Evolutionary conservation across 1,140 invertebrate species (phyloP), one percentile per base, ranked within the genome.

Genomic region (Drosophila asahinai): DNA sequence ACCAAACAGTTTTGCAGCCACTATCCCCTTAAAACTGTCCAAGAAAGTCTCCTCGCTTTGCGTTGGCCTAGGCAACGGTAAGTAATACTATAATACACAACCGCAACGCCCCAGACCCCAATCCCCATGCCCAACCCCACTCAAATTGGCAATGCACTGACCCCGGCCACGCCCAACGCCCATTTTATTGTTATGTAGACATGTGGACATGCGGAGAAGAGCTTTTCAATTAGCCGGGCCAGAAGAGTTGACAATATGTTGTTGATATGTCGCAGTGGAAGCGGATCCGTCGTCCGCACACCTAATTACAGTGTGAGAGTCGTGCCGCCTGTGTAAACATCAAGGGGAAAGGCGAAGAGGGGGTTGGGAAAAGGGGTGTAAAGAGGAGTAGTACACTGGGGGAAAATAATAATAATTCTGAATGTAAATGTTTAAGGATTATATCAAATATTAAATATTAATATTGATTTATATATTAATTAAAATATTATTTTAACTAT

Each of bases 311-410:
- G 78, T 66, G 67, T 90, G 79, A 65, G 86, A 84, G 71, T 48
- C 73, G 66, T 68, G 77, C 84, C 84, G 84, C 80, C 84, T 89
- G 84, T 83, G 84, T 78, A 83, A 87, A 87, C 84, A 87, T 70
- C 36, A 22, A 67, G 38, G 27, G 47, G 25, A 14, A 22, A 38
- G 19, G 33, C 17, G 4, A 11, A 54, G 22, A 2, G 15, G n/a
- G n/a, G 65, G 19, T n/a, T 36, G 14, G 47, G 14, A 51, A n/a
- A 12, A 38, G 48, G 11, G 48, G n/a, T 3, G 14, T 2, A n/a
- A 40, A 25, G 5, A 48, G 51, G 19, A 30, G 52, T 43, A 42
- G 57, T 19, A 48, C 63, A 65, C 40, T 12, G 57, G 30, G 12
- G 6, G 30, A 33, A 65, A 45, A 62, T 17, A 33, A 33, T 14